These are phyloP conservation scores for Aleiodes sp. DNA, from an alignment of 1,140 invertebrate genomes.

Conservation along the genomic window DNA sequence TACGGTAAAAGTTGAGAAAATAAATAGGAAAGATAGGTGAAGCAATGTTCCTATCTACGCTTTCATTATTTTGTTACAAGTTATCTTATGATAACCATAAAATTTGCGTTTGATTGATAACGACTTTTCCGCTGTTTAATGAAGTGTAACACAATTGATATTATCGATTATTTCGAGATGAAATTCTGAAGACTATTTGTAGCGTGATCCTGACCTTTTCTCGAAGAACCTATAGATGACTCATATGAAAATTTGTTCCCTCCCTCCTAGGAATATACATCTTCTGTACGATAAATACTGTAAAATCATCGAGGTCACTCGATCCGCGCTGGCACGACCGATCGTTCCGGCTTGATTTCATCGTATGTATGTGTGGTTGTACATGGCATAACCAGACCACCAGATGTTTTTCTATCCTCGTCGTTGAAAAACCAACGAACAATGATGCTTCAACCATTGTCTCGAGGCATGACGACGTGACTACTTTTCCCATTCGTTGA, in stretches of 20 bases:
- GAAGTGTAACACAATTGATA: background rate
- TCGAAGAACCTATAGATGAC: background rate
- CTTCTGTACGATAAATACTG: background rate
- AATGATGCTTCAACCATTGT: slow-evolving; percentile 6
- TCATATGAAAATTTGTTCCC: background rate
- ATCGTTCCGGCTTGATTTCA: slow-evolving; percentile 15
- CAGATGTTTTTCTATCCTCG: slow-evolving; percentile 12
- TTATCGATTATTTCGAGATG: background rate
- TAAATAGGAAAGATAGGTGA: no score
- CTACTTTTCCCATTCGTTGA: slow-evolving; percentile 16
- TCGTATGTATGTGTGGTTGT: background rate
- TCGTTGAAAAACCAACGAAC: background rate
- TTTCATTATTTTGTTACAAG: no score
- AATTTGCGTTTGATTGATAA: no score
- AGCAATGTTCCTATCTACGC: no score
- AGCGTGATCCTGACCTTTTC: slow-evolving; percentile 14
- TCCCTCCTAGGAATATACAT: background rate
- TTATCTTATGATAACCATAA: no score
- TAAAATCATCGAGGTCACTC: slow-evolving; percentile 20
- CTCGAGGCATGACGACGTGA: slow-evolving; percentile 1
- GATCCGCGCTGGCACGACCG: background rate
- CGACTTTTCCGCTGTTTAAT: no score
- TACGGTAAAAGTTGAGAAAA: no score
- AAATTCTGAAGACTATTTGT: background rate
- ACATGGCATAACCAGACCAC: background rate